Conservation (phyloP, 1,140 invertebrate genomes). For the Dinoponera quadriceps region DNA sequence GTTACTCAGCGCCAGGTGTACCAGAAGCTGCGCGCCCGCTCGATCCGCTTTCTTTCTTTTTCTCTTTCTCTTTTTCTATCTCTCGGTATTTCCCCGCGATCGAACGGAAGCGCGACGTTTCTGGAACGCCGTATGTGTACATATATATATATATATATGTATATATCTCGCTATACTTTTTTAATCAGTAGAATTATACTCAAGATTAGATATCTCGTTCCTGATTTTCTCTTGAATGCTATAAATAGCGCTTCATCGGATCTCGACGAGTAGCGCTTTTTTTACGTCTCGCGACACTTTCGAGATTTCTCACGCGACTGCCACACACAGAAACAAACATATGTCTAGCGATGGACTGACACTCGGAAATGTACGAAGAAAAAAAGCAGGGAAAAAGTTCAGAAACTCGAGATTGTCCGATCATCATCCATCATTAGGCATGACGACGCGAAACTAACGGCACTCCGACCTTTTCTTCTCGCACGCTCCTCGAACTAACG, state of each 20-base stretch:
- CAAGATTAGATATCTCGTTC: conserved; percentile 17
- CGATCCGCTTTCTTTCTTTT: not conserved
- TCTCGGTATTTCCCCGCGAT: not conserved
- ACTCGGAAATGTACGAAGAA: not conserved
- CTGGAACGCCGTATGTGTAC: conserved; percentile 16
- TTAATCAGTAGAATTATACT: conserved; percentile 14
- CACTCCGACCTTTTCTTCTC: not conserved
- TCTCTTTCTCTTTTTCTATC: too few relatives aligned
- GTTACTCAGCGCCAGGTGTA: not conserved
- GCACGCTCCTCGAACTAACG: conserved; percentile 29
- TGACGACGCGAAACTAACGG: not conserved
- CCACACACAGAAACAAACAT: not conserved
- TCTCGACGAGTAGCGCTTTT: not conserved
- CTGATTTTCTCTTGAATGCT: not conserved
- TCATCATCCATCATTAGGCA: not conserved
- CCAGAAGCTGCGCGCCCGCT: not conserved
- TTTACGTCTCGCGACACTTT: not conserved
- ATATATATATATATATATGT: conserved; percentile 31
- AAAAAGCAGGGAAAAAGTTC: too few relatives aligned
- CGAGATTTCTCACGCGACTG: not conserved
- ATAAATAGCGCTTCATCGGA: conserved; percentile 42
- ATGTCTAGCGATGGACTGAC: conserved; percentile 7
- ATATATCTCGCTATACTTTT: conserved; percentile 17
- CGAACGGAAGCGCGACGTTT: not conserved
- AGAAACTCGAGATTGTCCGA: not conserved